Evolutionary conservation across 2,797 vertebrate species (phyloP).

Genomic region (Girardinus metallicus): DNA sequence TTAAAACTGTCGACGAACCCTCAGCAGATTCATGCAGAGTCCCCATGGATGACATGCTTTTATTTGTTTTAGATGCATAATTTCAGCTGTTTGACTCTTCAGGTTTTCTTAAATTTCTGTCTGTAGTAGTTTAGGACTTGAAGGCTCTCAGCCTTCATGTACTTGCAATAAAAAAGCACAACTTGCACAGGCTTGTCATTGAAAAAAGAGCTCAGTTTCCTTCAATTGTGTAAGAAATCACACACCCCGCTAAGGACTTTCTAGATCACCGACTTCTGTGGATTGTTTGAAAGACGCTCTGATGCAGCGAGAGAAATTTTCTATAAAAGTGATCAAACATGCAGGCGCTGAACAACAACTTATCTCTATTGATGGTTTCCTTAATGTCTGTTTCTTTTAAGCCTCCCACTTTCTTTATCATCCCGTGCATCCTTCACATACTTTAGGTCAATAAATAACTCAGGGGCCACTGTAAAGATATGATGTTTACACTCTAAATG

Average conservation of each 20-base stretch:
- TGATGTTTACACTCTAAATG: constrained; percentile 18
- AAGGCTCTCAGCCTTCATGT: constrained; percentile 20
- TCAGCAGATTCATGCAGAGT: constrained; percentile 28
- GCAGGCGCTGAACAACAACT: not conserved
- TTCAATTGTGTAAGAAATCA: constrained; percentile 74
- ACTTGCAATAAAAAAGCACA: constrained; percentile 46
- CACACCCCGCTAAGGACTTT: constrained; percentile 50
- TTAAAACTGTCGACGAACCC: constrained; percentile 25
- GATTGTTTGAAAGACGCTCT: constrained; percentile 32
- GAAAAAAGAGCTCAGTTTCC: constrained; percentile 69
- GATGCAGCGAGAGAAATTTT: not conserved
- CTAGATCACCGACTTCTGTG: constrained; percentile 37
- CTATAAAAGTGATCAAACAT: constrained; percentile 3
- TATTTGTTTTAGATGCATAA: not conserved
- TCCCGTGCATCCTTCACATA: not conserved
- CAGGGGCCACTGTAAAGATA: not conserved
- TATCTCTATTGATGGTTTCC: not conserved
- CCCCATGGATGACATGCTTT: constrained; percentile 5
- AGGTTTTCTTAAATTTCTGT: not conserved
- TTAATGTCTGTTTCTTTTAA: not conserved
- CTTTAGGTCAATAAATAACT: constrained; percentile 3
- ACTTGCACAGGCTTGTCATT: constrained; percentile 65
- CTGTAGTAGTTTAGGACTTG: not conserved
- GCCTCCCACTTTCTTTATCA: not conserved
- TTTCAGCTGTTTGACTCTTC: not conserved